Percentiles rank a stretch among this genome's conserved stretches.
These are phyloP conservation scores for Pseudoatta argentina DNA, from an alignment of 1,140 invertebrate genomes.

Conservation along the genomic window DNA sequence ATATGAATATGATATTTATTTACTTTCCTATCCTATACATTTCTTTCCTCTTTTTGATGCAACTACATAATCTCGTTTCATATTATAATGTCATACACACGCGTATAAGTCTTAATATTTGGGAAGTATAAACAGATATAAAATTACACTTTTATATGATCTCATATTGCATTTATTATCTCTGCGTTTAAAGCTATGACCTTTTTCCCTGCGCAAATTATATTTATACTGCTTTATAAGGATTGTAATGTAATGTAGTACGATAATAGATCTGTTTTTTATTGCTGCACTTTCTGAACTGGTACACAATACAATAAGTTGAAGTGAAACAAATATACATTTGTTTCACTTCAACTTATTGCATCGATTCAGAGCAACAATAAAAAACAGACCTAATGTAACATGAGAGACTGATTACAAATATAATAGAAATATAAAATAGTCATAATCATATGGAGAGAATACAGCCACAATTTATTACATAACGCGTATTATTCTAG, in stretches of 20 bases:
- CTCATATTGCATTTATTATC: constrained; percentile 1
- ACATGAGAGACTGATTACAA: neutral
- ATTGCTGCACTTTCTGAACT: no score
- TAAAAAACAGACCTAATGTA: neutral
- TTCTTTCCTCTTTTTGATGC: neutral
- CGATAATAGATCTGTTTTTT: neutral
- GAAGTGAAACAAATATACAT: no score
- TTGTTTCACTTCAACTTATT: no score
- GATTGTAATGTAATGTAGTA: neutral
- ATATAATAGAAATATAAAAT: constrained; percentile 26
- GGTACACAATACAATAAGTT: no score
- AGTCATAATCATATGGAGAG: neutral
- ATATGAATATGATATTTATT: neutral
- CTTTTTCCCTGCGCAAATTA: constrained; percentile 10
- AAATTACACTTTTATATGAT: constrained; percentile 13
- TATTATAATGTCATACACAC: neutral
- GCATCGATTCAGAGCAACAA: no score
- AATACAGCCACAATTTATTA: neutral
- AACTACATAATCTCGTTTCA: constrained; percentile 21
- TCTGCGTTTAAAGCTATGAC: constrained; percentile 22
- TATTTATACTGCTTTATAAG: constrained; percentile 12
- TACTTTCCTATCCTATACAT: neutral
- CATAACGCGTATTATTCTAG: neutral
- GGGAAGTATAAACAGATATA: constrained; percentile 13
- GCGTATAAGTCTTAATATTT: constrained; percentile 19